Percentiles rank a stretch among this genome's conserved stretches.
Conservation (phyloP, 37 sponge, comb jelly and placozoan species). For the Haliclona indistincta region DNA sequence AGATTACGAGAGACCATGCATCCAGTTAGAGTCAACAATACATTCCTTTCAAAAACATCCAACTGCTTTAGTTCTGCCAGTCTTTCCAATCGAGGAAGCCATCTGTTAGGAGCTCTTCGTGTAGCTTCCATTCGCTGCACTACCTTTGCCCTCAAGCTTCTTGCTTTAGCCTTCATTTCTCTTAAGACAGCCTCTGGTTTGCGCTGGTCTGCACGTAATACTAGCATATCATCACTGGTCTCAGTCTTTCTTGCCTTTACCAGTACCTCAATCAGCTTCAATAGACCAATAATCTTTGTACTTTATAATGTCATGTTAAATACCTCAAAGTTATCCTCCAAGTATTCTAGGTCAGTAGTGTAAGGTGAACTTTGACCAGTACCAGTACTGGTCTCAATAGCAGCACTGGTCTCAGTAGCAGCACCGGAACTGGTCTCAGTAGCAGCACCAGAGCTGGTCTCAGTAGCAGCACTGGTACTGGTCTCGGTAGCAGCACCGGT, state of each 20-base stretch:
- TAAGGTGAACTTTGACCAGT: conserved; percentile 20
- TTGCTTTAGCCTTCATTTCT: conserved; percentile 62
- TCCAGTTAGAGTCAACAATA: conserved; percentile 58
- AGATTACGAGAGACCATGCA: conserved; percentile 71
- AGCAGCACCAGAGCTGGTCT: too few species aligned
- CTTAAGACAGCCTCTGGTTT: conserved; percentile 61
- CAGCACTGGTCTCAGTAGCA: not conserved
- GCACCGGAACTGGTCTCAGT: not conserved
- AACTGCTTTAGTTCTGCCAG: conserved; percentile 47
- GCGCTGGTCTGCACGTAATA: conserved; percentile 38
- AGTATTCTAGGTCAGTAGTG: conserved; percentile 62
- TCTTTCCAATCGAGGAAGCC: conserved; percentile 72
- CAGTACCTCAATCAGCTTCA: conserved; percentile 49
- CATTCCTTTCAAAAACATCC: conserved; percentile 70
- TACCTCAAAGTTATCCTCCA: conserved; percentile 72
- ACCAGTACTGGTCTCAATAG: not conserved
- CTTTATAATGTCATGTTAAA: not conserved
- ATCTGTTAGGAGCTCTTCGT: conserved; percentile 15
- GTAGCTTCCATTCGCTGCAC: conserved; percentile 55
- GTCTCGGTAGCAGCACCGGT: too few species aligned
- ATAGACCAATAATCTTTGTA: not conserved
- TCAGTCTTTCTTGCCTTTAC: conserved; percentile 49
- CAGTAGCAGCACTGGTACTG: too few species aligned
- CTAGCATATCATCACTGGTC: conserved; percentile 37
- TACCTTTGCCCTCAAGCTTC: conserved; percentile 61